Base-by-base conservation (phyloP, 2,113 vertebrate species). In the Lophius piscatorius region DNA sequence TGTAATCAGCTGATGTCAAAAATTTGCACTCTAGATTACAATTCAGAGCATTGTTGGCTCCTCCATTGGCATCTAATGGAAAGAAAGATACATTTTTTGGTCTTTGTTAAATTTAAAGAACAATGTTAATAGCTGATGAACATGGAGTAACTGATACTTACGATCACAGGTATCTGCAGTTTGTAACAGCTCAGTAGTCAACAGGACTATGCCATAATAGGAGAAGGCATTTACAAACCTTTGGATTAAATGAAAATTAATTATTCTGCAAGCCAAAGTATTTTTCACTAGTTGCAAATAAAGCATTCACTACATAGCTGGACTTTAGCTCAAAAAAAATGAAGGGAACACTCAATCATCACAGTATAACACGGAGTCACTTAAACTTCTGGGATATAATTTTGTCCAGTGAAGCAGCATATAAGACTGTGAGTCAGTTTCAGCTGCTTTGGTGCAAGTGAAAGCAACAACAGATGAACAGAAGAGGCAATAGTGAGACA, bases 121-220 rank as follows among this genome's bases (percentile, higher is more conserved):
- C 3, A 3, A 46, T 4, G 1, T 13, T 48, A 24, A 57, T 46
- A 47, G 9, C 7, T 34, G 41, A 22, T 52, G 29, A 3, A n/a
- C 18, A 9, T 2, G 13, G 11, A 55, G 21, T 1, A 16, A 26
- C 6, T 21, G 2, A 16, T 9, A 93, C 94, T 91, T 82, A 96
- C 95, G 81, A 35, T 89, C 88, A 79, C 94, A 98, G 49, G 90
- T 70, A 5, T 94, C 93, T 70, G 91, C 93, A 4, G 91, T 85
- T 87, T 98, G 95, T 79, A 96, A 95, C 49, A 98, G 85, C 82
- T 96, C 95, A 1, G 95, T 96, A 40, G 96, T 97, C 85, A 98
- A 80, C 61, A 98, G 89, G 69, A 98, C 89, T 51, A 98, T 88
- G 10, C 96, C 96, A 1, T 96, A 98, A 68, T 98, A 98, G 12